Evolutionary conservation across 1,140 invertebrate species (phyloP).

Genomic region (Drosophila equinoxialis): DNA sequence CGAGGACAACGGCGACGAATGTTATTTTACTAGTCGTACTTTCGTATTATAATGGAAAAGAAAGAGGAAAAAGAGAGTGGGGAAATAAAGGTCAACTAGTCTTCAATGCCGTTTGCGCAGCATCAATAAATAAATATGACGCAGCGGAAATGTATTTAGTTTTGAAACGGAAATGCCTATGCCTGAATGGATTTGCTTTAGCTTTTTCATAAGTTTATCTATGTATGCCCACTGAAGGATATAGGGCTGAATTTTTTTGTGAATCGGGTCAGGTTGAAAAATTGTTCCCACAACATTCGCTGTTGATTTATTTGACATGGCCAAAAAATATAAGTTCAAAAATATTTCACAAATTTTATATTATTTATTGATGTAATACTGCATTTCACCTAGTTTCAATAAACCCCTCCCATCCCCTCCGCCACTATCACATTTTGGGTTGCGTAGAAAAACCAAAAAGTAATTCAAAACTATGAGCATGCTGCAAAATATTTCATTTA

Average conservation of each 20-base stretch:
- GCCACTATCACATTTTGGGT: no score
- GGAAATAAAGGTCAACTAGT: conserved; percentile 8
- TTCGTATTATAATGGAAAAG: conserved; percentile 33
- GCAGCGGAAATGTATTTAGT: conserved; percentile 73
- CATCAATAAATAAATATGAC: conserved; percentile 57
- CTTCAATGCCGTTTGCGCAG: conserved; percentile 10
- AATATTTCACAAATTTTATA: no score
- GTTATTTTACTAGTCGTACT: conserved; percentile 42
- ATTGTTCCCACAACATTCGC: no score
- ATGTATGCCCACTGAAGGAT: no score
- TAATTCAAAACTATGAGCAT: conserved; percentile 28
- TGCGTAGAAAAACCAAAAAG: background rate
- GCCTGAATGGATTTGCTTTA: conserved; percentile 68
- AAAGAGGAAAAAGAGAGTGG: conserved; percentile 24
- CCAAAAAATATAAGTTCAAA: no score
- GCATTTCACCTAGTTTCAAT: no score
- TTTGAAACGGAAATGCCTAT: conserved; percentile 62
- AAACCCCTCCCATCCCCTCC: no score
- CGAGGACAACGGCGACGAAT: conserved; percentile 38
- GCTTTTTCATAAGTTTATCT: conserved; percentile 36
- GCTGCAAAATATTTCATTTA: background rate
- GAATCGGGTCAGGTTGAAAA: no score
- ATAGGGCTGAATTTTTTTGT: no score
- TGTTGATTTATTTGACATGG: no score
- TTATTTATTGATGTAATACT: no score